These are phyloP conservation scores for Saxicola maurus DNA, from an alignment of 2,797 vertebrate species.

Conservation along the genomic window DNA sequence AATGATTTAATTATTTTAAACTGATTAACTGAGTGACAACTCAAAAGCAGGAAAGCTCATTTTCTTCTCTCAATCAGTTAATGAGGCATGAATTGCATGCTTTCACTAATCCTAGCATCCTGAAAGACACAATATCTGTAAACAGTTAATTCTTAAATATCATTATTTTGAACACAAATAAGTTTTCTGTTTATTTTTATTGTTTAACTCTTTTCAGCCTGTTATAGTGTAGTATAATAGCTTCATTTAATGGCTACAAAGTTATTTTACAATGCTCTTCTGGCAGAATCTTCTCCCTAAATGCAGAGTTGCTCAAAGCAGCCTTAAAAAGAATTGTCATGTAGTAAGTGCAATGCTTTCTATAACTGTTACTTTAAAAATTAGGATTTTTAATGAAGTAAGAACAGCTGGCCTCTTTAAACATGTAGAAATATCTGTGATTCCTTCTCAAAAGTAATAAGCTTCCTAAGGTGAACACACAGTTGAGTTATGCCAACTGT, in stretches of 20 bases:
- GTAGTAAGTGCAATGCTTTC: background rate
- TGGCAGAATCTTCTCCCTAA: background rate
- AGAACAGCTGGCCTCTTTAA: background rate
- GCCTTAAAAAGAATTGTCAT: background rate
- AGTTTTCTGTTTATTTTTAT: background rate
- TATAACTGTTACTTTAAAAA: background rate
- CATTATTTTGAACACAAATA: background rate
- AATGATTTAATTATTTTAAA: background rate
- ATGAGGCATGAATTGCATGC: background rate
- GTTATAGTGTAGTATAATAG: background rate
- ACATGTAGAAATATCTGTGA: background rate
- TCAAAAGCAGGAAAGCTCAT: conserved; percentile 8
- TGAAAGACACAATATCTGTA: background rate
- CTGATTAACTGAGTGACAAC: background rate
- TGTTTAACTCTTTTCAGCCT: background rate
- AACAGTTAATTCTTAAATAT: background rate
- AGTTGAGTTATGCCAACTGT: background rate
- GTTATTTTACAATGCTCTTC: background rate
- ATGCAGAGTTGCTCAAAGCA: background rate
- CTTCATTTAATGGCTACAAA: background rate
- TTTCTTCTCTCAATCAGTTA: background rate
- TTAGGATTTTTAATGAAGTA: background rate
- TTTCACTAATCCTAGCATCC: background rate
- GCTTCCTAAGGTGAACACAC: background rate
- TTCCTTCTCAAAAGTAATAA: background rate